A percentile compares a stretch with the other conserved stretches of the same genome.
Evolutionary conservation across 2,797 vertebrate genomes (phyloP).

Genomic region (Parauchenoglanis punctatus): DNA sequence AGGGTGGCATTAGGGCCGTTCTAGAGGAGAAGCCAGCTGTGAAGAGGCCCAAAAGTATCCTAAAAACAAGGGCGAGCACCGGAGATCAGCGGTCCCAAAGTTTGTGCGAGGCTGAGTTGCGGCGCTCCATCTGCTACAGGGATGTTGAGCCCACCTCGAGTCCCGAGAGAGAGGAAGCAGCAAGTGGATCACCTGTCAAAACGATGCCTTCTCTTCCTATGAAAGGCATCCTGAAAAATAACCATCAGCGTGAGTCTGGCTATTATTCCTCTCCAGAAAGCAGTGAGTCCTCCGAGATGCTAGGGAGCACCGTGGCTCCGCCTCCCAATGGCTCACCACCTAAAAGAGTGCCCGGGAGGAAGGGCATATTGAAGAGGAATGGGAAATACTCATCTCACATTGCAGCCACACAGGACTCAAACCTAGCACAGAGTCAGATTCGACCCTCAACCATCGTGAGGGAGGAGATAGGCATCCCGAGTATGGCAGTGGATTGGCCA

Average conservation of each 20-base stretch:
- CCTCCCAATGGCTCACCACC: conserved; percentile 58
- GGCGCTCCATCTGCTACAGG: conserved; percentile 71
- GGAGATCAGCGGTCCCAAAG: conserved; percentile 84
- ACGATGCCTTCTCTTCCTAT: conserved; percentile 77
- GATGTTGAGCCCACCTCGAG: conserved; percentile 71
- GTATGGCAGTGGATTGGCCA: conserved; percentile 86
- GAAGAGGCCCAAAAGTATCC: conserved; percentile 85
- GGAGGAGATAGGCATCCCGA: conserved; percentile 81
- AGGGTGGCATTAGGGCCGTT: conserved; percentile 31
- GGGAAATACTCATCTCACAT: conserved; percentile 81
- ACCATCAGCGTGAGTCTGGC: conserved; percentile 71
- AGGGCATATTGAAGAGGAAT: conserved; percentile 83
- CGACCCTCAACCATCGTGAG: conserved; percentile 79
- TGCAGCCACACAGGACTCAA: conserved; percentile 53
- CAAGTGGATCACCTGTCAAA: conserved; percentile 66
- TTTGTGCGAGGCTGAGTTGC: conserved; percentile 80
- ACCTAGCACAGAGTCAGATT: conserved; percentile 60
- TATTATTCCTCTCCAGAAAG: conserved; percentile 72
- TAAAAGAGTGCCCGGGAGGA: conserved; percentile 74
- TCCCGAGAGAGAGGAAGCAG: conserved; percentile 67
- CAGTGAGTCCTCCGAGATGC: conserved; percentile 55
- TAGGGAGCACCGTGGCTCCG: conserved; percentile 41
- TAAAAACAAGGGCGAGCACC: conserved; percentile 80
- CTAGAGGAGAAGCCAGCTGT: conserved; percentile 71
- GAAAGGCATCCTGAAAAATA: conserved; percentile 85